Evolutionary conservation across 2,113 vertebrate genomes (phyloP).

Genomic region (Micronycteris hirsuta): DNA sequence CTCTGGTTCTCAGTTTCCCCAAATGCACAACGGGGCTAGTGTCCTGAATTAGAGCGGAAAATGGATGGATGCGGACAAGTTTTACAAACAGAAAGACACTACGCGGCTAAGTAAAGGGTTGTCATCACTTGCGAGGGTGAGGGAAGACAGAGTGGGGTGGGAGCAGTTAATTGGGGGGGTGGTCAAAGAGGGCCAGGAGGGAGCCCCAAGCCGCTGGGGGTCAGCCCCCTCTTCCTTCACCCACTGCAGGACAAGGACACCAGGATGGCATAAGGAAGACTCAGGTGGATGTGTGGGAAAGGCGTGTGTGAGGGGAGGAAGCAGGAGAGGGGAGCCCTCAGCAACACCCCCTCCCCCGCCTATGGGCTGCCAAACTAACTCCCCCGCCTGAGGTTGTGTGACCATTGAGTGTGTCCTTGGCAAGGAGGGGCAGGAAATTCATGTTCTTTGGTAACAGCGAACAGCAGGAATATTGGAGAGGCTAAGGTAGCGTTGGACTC

Average conservation of each 20-base stretch:
- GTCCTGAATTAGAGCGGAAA: neutral
- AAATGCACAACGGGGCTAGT: neutral
- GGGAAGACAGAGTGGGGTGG: neutral
- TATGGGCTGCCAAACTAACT: neutral
- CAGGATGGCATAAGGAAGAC: neutral
- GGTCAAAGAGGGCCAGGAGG: too few relatives aligned
- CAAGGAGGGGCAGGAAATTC: neutral
- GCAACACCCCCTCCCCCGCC: accelerated
- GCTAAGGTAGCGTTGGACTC: accelerated
- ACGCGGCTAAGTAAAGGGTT: neutral
- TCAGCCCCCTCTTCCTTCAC: neutral
- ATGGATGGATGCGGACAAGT: neutral
- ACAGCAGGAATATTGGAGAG: neutral
- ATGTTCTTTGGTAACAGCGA: neutral
- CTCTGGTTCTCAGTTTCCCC: neutral
- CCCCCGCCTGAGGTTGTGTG: neutral
- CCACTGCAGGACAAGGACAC: neutral
- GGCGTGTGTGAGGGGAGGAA: neutral
- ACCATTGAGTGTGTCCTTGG: neutral
- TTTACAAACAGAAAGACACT: neutral
- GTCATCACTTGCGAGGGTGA: neutral
- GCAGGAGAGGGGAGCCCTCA: too few relatives aligned
- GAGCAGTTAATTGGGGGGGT: too few relatives aligned
- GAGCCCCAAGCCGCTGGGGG: neutral
- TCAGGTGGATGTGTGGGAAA: neutral